A percentile compares a stretch with the other conserved stretches of the same genome.
phyloP scores from a whole-genome alignment of 2,113 vertebrate species.

The Rousettus leschenaultii region DNA sequence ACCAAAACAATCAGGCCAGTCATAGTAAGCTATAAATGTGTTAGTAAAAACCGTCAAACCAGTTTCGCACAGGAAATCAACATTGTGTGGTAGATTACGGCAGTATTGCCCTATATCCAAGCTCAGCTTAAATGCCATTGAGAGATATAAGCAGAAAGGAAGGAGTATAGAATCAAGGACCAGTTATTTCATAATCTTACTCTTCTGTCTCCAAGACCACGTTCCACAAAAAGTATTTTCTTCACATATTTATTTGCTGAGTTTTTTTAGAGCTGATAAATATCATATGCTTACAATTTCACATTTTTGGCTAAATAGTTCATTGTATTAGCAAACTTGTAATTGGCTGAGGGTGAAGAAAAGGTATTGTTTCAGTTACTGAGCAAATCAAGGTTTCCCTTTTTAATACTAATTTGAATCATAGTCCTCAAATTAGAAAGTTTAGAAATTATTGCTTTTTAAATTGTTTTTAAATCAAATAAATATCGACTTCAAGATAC shows the following conservation, averaged over 20 bases:
- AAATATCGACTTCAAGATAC: neutral
- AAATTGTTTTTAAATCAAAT: neutral
- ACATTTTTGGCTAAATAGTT: neutral
- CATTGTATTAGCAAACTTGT: neutral
- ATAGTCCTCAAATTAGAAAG: neutral
- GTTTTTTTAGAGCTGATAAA: neutral
- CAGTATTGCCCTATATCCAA: neutral
- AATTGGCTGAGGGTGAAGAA: neutral
- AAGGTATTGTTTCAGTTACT: neutral
- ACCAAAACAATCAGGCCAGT: neutral
- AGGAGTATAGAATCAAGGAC: neutral
- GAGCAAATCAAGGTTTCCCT: neutral
- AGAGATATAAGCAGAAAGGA: neutral
- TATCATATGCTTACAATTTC: neutral
- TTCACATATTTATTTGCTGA: neutral
- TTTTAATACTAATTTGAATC: neutral
- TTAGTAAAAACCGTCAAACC: neutral
- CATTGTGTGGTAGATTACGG: neutral
- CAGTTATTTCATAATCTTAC: neutral
- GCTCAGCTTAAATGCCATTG: neutral
- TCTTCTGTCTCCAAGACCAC: neutral
- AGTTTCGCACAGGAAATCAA: neutral
- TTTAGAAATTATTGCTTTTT: neutral
- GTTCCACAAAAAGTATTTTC: neutral
- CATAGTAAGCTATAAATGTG: neutral